Evolutionary conservation across 2,888 invertebrate genomes (phyloP).

Genomic region (Apamea anceps): DNA sequence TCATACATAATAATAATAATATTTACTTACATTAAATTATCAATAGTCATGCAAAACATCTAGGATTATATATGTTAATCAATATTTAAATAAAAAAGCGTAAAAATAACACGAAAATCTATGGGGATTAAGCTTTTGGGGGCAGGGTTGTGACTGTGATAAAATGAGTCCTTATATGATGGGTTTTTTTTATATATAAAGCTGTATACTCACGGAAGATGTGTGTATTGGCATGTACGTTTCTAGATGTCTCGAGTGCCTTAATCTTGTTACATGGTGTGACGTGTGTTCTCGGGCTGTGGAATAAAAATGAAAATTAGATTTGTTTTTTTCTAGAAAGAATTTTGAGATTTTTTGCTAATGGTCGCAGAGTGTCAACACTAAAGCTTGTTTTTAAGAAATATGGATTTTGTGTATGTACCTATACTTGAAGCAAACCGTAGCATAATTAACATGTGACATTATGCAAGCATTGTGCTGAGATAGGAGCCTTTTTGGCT

Average conservation of each 20-base stretch:
- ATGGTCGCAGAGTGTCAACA: conserved; percentile 42
- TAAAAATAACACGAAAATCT: conserved; percentile 82
- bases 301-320: conserved; percentile 66
- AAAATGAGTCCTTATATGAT: conserved; percentile 56
- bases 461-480: neutral
- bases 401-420: neutral
- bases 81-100: conserved; percentile 80
- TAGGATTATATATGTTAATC: conserved; percentile 58
- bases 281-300: conserved; percentile 84
- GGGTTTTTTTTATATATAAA: conserved; percentile 48
- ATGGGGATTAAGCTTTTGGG: conserved; percentile 83
- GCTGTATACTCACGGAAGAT: conserved; percentile 82
- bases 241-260: conserved; percentile 85
- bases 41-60: conserved; percentile 75
- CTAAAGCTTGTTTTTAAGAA: conserved; percentile 18
- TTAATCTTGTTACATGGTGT: conserved; percentile 86
- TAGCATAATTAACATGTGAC: neutral
- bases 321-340: conserved; percentile 2
- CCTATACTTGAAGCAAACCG: neutral
- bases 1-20: conserved; percentile 39
- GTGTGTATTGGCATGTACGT: conserved; percentile 81
- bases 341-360: neutral
- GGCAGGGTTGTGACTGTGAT: conserved; percentile 72
- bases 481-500: neutral
- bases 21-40: conserved; percentile 47